These are phyloP conservation scores for Pitta sordida DNA, from an alignment of 2,113 vertebrate species.

Conservation along the genomic window DNA sequence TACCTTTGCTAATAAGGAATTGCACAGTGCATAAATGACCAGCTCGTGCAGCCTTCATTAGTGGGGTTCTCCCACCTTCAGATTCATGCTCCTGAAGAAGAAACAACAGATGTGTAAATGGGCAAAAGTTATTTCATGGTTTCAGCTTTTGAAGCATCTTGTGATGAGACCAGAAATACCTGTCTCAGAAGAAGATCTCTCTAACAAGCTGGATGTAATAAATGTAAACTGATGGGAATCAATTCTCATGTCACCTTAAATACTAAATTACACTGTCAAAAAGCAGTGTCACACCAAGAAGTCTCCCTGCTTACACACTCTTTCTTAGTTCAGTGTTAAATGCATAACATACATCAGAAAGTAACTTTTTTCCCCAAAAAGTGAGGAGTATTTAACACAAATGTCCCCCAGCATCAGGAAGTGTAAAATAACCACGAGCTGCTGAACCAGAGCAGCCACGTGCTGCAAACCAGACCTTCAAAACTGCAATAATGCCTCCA, in stretches of 20 bases:
- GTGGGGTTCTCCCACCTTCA: constrained; percentile 94
- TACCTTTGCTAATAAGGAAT: constrained; percentile 99
- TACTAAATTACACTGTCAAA: background rate
- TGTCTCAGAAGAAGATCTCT: background rate
- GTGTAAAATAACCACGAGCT: background rate
- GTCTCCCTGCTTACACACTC: background rate
- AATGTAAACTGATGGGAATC: background rate
- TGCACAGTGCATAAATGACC: constrained; percentile 98
- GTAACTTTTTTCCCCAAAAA: background rate
- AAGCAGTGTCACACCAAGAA: background rate
- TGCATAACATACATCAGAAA: background rate
- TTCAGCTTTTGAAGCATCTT: background rate
- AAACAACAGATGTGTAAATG: background rate
- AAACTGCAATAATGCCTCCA: background rate
- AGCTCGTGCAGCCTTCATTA: constrained; percentile 98
- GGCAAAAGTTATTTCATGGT: background rate
- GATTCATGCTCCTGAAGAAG: constrained; percentile 91
- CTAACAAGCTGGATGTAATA: background rate
- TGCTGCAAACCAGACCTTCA: background rate
- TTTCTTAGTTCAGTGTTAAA: background rate
- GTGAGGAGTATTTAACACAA: background rate
- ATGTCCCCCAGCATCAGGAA: background rate
- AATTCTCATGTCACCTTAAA: background rate
- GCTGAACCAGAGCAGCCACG: background rate
- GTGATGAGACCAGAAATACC: background rate